phyloP scores from a whole-genome alignment of 2,797 vertebrate genomes.

The Acipenser transmontanus region DNA sequence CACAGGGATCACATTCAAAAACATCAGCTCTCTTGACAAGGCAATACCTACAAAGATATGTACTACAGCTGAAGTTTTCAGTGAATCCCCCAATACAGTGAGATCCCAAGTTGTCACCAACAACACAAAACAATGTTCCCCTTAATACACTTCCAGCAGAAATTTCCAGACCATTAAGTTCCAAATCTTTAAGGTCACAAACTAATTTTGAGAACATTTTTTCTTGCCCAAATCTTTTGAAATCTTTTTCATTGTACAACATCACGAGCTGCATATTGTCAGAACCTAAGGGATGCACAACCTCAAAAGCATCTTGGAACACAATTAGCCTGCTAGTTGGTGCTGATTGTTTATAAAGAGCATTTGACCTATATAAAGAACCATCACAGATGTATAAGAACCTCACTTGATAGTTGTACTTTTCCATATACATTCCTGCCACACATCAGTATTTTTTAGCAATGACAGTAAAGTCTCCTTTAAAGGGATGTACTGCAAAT shows the following conservation, averaged over 20 bases:
- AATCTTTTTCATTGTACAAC: constrained; percentile 23
- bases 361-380: constrained; percentile 20
- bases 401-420: background rate
- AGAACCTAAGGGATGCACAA: constrained; percentile 26
- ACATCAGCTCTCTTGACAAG: constrained; percentile 16
- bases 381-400: constrained; percentile 19
- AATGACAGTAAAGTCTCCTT: constrained; percentile 19
- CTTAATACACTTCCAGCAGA: too few species aligned
- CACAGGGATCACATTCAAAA: constrained; percentile 12
- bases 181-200: too few species aligned
- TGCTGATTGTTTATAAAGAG: constrained; percentile 14
- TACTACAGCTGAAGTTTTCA: constrained; percentile 22
- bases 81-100: constrained; percentile 12
- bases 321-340: constrained; percentile 19
- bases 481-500: constrained; percentile 26
- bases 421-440: constrained; percentile 13
- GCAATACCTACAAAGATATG: constrained; percentile 22
- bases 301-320: constrained; percentile 22
- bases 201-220: constrained; percentile 17
- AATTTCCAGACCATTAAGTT: too few species aligned
- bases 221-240: constrained; percentile 25
- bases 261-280: constrained; percentile 25
- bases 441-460: constrained; percentile 24
- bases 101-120: too few species aligned
- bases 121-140: too few species aligned